A percentile compares a stretch with the other conserved stretches of the same genome.
phyloP scores from a whole-genome alignment of 2,888 invertebrate species.

The Tenodera sinensis region DNA sequence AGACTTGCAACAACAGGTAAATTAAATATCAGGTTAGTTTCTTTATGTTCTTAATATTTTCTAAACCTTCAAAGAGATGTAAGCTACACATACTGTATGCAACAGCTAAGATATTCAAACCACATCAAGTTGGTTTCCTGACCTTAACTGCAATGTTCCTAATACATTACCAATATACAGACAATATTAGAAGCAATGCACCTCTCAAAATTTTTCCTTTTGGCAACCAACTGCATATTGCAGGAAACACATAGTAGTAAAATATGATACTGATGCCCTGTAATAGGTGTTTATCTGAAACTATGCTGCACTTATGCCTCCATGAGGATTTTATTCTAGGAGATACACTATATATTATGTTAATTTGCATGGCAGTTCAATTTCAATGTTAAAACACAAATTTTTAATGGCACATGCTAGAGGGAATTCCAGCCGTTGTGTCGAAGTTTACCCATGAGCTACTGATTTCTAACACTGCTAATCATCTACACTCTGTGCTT shows the following conservation, averaged over 20 bases:
- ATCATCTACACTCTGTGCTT: not conserved
- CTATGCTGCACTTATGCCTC: not conserved
- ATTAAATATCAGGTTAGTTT: not conserved
- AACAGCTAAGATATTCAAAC: not conserved
- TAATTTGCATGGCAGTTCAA: not conserved
- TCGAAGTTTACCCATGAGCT: not conserved
- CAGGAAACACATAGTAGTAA: not conserved
- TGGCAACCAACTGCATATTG: not conserved
- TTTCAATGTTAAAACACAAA: not conserved
- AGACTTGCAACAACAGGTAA: not conserved
- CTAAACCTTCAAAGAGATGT: not conserved
- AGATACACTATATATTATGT: not conserved
- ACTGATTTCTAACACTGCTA: not conserved
- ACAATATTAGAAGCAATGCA: conserved; percentile 5
- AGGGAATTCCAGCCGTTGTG: not conserved
- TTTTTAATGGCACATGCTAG: not conserved
- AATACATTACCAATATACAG: not conserved
- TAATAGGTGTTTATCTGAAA: not conserved
- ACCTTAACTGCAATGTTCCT: not conserved
- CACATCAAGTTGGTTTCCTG: too few species aligned
- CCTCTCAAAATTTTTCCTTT: not conserved
- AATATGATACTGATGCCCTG: too few species aligned
- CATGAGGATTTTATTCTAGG: not conserved
- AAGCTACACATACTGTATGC: not conserved
- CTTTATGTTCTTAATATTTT: not conserved